phyloP scores from a whole-genome alignment of 2,888 invertebrate genomes.

The Temnothorax rugatulus region DNA sequence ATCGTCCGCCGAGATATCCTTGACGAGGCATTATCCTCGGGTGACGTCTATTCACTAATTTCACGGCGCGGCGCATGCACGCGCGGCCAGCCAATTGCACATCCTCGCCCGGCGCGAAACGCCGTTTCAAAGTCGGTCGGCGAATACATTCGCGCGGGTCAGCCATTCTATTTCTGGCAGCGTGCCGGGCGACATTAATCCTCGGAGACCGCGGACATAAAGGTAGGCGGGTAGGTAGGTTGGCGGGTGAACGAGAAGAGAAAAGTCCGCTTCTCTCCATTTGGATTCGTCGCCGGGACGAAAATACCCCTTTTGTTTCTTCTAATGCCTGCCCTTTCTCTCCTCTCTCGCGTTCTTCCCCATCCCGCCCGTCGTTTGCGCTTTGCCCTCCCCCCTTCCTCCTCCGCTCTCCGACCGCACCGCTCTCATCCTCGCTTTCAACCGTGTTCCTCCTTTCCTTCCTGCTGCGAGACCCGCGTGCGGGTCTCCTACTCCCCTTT shows the following conservation, averaged over 20 bases:
- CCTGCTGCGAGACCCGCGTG: constrained; percentile 31
- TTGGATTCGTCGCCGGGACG: constrained; percentile 69
- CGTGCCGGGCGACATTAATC: constrained; percentile 83
- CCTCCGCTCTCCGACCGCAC: constrained; percentile 32
- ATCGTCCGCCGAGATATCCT: constrained; percentile 21
- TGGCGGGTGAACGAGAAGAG: constrained; percentile 52
- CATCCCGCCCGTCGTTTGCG: constrained; percentile 41
- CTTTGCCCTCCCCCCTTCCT: not conserved
- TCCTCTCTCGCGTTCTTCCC: constrained; percentile 41
- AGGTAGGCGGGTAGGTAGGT: constrained; percentile 64
- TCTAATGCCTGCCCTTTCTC: constrained; percentile 68
- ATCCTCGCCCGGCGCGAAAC: constrained; percentile 39
- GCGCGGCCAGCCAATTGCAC: constrained; percentile 51
- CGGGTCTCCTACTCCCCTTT: not conserved
- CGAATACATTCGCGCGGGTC: constrained; percentile 75
- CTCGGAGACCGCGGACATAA: constrained; percentile 76
- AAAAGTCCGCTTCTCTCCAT: constrained; percentile 67
- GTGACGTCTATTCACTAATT: constrained; percentile 49
- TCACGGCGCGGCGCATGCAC: constrained; percentile 29
- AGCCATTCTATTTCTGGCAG: constrained; percentile 82
- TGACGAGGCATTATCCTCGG: constrained; percentile 26
- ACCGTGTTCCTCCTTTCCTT: constrained; percentile 38
- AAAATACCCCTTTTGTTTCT: constrained; percentile 79
- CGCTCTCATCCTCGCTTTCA: constrained; percentile 36
- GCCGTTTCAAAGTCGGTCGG: constrained; percentile 60